Conservation (phyloP, 2,113 vertebrate species). For the Pangasianodon hypophthalmus region DNA sequence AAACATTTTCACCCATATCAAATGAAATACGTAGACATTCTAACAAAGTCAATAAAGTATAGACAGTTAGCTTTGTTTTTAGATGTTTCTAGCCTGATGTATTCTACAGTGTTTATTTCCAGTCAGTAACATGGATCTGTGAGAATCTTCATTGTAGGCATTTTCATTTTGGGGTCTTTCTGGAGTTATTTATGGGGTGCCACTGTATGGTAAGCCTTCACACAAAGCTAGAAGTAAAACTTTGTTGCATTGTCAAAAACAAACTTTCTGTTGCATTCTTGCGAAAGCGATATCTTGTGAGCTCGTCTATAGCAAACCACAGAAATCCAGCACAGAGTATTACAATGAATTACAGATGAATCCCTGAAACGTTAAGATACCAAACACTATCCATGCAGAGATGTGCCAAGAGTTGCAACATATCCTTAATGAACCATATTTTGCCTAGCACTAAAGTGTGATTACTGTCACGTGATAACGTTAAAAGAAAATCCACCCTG, state of each 20-base stretch:
- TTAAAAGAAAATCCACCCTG: background rate
- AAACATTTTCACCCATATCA: background rate
- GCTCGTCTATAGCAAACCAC: background rate
- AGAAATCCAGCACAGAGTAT: background rate
- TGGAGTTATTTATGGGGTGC: background rate
- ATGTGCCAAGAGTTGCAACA: background rate
- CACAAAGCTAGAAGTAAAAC: background rate
- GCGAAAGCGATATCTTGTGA: background rate
- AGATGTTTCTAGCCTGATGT: background rate
- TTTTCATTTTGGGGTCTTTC: background rate
- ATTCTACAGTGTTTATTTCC: background rate
- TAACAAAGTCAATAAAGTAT: background rate
- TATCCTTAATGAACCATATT: background rate
- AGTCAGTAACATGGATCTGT: background rate
- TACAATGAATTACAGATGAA: background rate
- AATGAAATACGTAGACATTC: background rate
- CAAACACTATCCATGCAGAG: background rate
- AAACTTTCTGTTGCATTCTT: background rate
- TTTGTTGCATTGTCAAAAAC: background rate
- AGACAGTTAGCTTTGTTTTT: background rate
- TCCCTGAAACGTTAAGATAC: background rate
- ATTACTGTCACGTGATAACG: background rate
- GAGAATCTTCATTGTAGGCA: background rate
- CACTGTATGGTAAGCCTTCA: background rate
- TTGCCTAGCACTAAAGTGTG: background rate